phyloP scores from a whole-genome alignment of 1,140 invertebrate species.

The Calliphora vicina region DNA sequence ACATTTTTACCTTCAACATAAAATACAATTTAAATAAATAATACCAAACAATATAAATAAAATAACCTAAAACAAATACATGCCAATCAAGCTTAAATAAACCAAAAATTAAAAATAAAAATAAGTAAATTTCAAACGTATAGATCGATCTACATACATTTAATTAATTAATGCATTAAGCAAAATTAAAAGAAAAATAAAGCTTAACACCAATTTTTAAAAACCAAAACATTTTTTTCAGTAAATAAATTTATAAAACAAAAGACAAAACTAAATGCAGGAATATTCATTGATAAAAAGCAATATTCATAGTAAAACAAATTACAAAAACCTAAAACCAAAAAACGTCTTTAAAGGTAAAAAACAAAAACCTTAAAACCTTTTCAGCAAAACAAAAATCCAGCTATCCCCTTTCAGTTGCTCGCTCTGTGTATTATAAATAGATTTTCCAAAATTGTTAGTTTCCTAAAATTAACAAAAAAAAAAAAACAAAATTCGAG shows the following conservation, averaged over 20 bases:
- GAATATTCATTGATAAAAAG: constrained; percentile 11
- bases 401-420: not conserved
- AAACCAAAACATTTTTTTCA: not conserved
- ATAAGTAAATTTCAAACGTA: not conserved
- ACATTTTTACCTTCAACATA: constrained; percentile 4
- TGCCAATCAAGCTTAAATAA: constrained; percentile 8
- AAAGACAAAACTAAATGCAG: not conserved
- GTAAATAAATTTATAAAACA: not conserved
- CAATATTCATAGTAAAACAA: constrained; percentile 3
- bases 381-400: not conserved
- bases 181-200: not conserved
- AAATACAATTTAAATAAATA: not conserved
- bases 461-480: no score
- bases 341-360: no score
- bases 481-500: no score
- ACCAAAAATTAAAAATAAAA: not conserved
- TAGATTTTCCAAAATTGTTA: no score
- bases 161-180: not conserved
- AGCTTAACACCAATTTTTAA: constrained; percentile 14
- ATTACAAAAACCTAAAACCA: not conserved
- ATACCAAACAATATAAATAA: not conserved
- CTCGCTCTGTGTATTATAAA: no score
- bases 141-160: not conserved
- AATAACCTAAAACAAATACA: not conserved
- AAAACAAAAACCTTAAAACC: not conserved